phyloP scores from a whole-genome alignment of 1,140 invertebrate species.

The Neodiprion fabricii region DNA sequence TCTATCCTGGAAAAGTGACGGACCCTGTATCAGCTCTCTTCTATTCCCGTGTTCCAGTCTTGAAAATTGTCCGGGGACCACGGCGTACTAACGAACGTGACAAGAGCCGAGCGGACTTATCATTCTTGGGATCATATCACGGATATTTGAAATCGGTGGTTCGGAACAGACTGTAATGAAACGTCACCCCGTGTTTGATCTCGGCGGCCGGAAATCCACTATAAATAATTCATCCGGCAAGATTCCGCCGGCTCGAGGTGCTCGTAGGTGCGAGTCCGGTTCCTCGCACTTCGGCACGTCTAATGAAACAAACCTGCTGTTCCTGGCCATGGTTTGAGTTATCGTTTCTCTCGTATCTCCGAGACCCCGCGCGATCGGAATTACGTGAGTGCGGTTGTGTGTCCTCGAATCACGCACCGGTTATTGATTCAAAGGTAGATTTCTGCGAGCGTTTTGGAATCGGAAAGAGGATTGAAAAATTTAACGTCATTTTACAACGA shows the following conservation, averaged over 20 bases:
- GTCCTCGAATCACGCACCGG: too few species aligned
- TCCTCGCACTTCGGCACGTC: neutral
- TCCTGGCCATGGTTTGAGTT: too few species aligned
- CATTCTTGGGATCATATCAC: neutral
- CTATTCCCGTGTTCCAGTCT: too few species aligned
- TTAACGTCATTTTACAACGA: too few species aligned
- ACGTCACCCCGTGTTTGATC: constrained; percentile 6
- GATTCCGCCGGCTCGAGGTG: neutral
- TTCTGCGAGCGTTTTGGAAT: neutral
- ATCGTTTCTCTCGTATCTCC: too few species aligned
- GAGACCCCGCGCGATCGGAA: too few species aligned
- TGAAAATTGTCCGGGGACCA: too few species aligned
- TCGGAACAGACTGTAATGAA: neutral
- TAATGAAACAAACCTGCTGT: neutral
- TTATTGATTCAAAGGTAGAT: too few species aligned
- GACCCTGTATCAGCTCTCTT: too few species aligned
- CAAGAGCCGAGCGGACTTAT: neutral
- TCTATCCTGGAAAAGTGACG: too few species aligned
- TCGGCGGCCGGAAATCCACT: neutral
- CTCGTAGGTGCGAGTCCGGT: neutral
- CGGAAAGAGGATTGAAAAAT: too few species aligned
- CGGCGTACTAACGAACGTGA: neutral
- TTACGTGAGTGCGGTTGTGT: too few species aligned
- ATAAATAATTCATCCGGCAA: neutral
- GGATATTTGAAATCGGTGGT: neutral